phyloP scores from a whole-genome alignment of 2,888 invertebrate species.

The Leucophenga montana region DNA sequence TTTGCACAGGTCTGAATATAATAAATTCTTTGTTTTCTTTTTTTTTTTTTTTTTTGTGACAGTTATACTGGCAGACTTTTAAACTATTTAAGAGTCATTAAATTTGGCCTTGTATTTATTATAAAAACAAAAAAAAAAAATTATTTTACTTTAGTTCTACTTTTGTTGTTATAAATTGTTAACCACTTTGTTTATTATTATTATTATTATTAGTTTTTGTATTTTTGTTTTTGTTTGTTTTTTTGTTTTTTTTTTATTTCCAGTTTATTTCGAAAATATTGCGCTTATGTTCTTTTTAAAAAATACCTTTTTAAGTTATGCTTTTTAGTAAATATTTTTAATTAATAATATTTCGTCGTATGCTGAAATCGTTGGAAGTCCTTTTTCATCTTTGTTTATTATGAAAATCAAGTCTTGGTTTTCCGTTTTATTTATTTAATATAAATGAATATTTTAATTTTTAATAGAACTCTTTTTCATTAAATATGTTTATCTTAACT shows the following conservation, averaged over 20 bases:
- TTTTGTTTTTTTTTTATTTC: too few species aligned
- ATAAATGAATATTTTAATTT: conserved; percentile 46
- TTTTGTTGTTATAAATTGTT: conserved; percentile 33
- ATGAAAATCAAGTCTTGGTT: conserved; percentile 54
- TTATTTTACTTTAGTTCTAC: conserved; percentile 5
- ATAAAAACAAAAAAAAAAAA: background rate
- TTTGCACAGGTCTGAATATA: background rate
- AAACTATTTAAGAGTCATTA: conserved; percentile 29
- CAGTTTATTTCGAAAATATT: conserved; percentile 23
- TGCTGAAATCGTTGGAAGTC: conserved; percentile 72
- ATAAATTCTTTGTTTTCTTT: background rate
- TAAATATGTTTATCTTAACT: conserved; percentile 30
- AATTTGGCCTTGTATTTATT: conserved; percentile 40
- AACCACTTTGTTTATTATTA: conserved; percentile 37
- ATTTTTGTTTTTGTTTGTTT: too few species aligned
- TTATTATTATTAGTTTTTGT: too few species aligned
- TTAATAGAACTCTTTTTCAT: conserved; percentile 39
- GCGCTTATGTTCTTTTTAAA: conserved; percentile 4
- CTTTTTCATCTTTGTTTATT: conserved; percentile 34
- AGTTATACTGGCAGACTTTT: background rate
- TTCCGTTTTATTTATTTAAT: conserved; percentile 46
- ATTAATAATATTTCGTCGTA: conserved; percentile 66
- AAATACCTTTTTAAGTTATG: conserved; percentile 11
- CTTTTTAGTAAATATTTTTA: conserved; percentile 15
- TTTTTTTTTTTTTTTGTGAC: background rate